Base-by-base conservation (phyloP, 2,113 vertebrate species). In the Dasyornis broadbenti region DNA sequence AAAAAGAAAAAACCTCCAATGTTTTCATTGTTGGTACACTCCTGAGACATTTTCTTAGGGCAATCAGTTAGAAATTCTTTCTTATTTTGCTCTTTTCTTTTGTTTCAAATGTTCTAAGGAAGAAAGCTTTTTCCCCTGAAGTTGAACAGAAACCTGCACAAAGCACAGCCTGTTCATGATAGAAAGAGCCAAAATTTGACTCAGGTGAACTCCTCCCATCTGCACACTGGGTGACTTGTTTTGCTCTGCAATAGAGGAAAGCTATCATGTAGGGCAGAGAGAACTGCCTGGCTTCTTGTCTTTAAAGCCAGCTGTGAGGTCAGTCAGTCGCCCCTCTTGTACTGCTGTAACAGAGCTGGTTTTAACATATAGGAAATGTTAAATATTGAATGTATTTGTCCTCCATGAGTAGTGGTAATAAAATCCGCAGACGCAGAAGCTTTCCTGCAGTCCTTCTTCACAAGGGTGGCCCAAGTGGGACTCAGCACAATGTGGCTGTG, bases 261-360 rank as follows among this genome's bases (percentile, higher is more conserved):
- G 66, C 49, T 42, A 4, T 69, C 66, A 6, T 15, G 82, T 56
- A 86, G 69, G 84, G 84, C 61, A 66, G 61, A 13, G 66, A 26
- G 79, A 92, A 11, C 75, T 76, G 60, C 90, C 52, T 66, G 81
- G 11, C 64, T 91, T 91, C 85, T 85, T 88, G 57, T 72, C 90
- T 96, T 96, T 96, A 90, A 96, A 93, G 66, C 85, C 95, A 82
- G 85, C 94, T 94, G 92, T 82, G 94, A 93, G 94, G 88, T 94
- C 92, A 69, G 82, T 24, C 26, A 5, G n/a, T 27, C 93, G 82
- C 90, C 88, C 85, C 53, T 52, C 69, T 82, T 49, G 75, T 39
- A 57, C 59, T 90, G 66, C 54, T 4, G 1, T 68, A 86, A 64
- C 61, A 92, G 78, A 4, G 6, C 65, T 28, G 39, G 1, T 69